phyloP scores from a whole-genome alignment of 2,113 vertebrate species.

The Ctenomys sociabilis region DNA sequence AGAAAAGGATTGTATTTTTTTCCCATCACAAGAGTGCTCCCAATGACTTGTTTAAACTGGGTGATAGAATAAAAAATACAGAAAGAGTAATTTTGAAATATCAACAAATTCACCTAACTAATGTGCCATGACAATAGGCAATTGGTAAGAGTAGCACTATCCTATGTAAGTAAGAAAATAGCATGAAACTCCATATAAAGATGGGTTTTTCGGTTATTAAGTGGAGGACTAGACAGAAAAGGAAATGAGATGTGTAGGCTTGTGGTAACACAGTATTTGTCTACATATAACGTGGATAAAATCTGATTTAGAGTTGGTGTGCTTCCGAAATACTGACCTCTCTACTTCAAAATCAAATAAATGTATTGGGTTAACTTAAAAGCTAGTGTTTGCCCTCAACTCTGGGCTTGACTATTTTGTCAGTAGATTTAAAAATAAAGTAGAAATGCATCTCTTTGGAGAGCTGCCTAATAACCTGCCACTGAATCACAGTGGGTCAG shows the following conservation, averaged over 20 bases:
- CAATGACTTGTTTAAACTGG: slow-evolving; percentile 75
- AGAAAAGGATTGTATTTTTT: slow-evolving; percentile 36
- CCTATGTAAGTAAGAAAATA: slow-evolving; percentile 79
- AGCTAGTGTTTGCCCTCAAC: slow-evolving; percentile 13
- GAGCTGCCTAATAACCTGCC: neutral
- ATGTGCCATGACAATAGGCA: slow-evolving; percentile 77
- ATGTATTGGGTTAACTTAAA: slow-evolving; percentile 62
- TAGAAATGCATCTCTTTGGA: slow-evolving; percentile 15
- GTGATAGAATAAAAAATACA: slow-evolving; percentile 74
- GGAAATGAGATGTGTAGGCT: slow-evolving; percentile 74
- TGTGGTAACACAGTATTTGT: slow-evolving; percentile 59
- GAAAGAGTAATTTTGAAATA: slow-evolving; percentile 70
- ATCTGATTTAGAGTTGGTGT: slow-evolving; percentile 70
- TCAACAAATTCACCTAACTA: slow-evolving; percentile 79
- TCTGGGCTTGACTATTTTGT: slow-evolving; percentile 56
- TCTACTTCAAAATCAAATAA: slow-evolving; percentile 61
- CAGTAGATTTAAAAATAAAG: slow-evolving; percentile 68
- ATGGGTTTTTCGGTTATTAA: slow-evolving; percentile 76
- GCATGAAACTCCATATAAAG: slow-evolving; percentile 77
- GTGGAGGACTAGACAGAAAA: slow-evolving; percentile 64
- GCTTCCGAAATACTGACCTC: slow-evolving; percentile 64
- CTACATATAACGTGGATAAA: slow-evolving; percentile 68
- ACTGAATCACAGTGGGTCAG: neutral
- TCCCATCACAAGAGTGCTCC: slow-evolving; percentile 59
- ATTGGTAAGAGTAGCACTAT: slow-evolving; percentile 58